phyloP scores from a whole-genome alignment of 1,140 invertebrate species.

The Trigoniulus corallinus region DNA sequence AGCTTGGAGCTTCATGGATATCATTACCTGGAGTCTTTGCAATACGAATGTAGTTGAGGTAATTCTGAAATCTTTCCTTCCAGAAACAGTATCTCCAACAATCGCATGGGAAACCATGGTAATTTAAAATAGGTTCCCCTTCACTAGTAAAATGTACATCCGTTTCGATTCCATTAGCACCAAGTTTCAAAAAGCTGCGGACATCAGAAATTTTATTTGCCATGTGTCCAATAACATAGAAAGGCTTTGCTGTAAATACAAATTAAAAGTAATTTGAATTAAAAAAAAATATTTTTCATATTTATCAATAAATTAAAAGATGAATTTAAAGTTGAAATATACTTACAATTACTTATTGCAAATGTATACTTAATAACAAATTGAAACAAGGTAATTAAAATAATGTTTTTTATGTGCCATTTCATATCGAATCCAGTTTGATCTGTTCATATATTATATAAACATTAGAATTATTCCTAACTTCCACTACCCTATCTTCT shows the following conservation, averaged over 20 bases:
- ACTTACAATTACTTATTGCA: background rate
- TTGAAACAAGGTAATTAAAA: too few relatives aligned
- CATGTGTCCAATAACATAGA: constrained; percentile 13
- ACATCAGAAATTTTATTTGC: constrained; percentile 11
- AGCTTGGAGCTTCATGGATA: background rate
- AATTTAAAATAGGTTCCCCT: constrained; percentile 4
- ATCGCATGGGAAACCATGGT: constrained; percentile 11
- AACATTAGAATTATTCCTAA: too few relatives aligned
- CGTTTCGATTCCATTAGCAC: constrained; percentile 12
- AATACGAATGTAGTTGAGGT: constrained; percentile 1
- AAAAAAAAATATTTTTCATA: background rate
- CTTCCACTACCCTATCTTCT: too few relatives aligned
- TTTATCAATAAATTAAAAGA: background rate
- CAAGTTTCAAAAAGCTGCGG: constrained; percentile 6
- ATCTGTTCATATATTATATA: too few relatives aligned
- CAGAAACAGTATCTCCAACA: constrained; percentile 6
- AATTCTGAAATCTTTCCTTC: constrained; percentile 5
- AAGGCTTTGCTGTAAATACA: constrained; percentile 6
- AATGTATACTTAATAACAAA: too few relatives aligned
- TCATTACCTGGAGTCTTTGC: background rate
- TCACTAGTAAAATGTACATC: constrained; percentile 11
- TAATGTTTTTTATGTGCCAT: too few relatives aligned
- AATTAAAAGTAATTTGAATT: background rate
- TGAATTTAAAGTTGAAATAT: background rate
- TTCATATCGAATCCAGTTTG: too few relatives aligned